A percentile compares a stretch with the other conserved stretches of the same genome.
Conservation (phyloP, 2,113 vertebrate species). For the Oenanthe oenanthe region DNA sequence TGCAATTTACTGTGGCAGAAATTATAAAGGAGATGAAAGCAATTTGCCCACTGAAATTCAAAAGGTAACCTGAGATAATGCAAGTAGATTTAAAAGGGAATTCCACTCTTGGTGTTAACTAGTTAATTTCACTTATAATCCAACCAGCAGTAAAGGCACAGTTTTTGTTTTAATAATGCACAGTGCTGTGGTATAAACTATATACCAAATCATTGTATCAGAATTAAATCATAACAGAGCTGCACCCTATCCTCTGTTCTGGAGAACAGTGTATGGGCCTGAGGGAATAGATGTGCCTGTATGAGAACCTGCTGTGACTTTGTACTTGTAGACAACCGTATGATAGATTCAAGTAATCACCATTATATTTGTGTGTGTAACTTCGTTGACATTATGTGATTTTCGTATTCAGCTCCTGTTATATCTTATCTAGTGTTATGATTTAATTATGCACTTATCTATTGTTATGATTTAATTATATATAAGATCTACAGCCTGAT, state of each 20-base stretch:
- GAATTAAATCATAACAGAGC: neutral
- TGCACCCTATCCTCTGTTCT: neutral
- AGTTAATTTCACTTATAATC: neutral
- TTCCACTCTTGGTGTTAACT: neutral
- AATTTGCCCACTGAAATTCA: neutral
- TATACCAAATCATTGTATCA: neutral
- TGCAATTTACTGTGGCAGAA: neutral
- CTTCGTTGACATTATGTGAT: neutral
- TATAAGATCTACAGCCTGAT: neutral
- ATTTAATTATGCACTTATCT: neutral
- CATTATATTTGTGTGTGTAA: neutral
- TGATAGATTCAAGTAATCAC: neutral
- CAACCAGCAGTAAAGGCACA: neutral
- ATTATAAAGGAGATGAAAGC: neutral
- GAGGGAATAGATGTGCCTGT: neutral
- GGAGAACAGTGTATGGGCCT: neutral
- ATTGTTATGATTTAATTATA: neutral
- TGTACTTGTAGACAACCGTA: neutral
- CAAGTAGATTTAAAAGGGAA: neutral
- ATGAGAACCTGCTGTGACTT: neutral
- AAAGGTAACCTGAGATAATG: neutral
- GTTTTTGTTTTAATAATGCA: neutral
- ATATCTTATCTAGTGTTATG: neutral
- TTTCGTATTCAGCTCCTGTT: neutral
- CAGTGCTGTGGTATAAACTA: neutral